Base-by-base conservation (phyloP, 2,797 vertebrate genomes). In the Catostomus latipinnis region DNA sequence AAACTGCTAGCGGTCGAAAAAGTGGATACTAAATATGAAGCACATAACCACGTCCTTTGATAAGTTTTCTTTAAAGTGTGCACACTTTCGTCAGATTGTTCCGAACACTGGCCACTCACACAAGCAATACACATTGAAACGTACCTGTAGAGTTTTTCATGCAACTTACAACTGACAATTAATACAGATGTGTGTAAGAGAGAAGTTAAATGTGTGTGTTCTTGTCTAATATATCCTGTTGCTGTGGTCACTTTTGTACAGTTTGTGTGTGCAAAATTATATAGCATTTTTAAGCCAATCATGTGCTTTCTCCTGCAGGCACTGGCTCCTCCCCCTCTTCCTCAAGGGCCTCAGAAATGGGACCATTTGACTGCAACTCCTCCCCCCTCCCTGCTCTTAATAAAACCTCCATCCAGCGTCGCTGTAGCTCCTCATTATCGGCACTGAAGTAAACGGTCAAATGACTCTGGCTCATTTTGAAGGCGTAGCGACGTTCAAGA, bases 381-480 rank as follows among this genome's bases (percentile, higher is more conserved):
- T 97, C 96, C 79, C 96, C 96, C 46, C 92, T 92, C 8, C 95
- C 96, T 0, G 96, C 96, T 82, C 94, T 89, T 8, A 91, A 94
- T 12, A 97, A 87, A 53, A 94, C 92, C 6, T 95, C 95, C 90
- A 96, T 94, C 96, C 96, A 97, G 6, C 96, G 93, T 5, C 87
- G 93, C 86, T 96, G 95, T 10, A 97, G 91, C 83, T 96, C 95
- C 87, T 97, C 96, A 6, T 93, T 94, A 12, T 97, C 96, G 0
- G 96, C 96, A 14, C 95, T 96, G 92, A 97, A 97, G 91, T 93
- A 96, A 82, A 97, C 94, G 57, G 95, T 95, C 87, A 97, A 92
- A 88, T 97, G 96, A 89, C 96, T 96, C 92, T 97, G 96, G 86
- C 93, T 95, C 84, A 97, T 97, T 90, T 96, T 96, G 90, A 97